Base-by-base conservation (phyloP, 2,888 invertebrate species). In the Dorcus parallelipipedus region DNA sequence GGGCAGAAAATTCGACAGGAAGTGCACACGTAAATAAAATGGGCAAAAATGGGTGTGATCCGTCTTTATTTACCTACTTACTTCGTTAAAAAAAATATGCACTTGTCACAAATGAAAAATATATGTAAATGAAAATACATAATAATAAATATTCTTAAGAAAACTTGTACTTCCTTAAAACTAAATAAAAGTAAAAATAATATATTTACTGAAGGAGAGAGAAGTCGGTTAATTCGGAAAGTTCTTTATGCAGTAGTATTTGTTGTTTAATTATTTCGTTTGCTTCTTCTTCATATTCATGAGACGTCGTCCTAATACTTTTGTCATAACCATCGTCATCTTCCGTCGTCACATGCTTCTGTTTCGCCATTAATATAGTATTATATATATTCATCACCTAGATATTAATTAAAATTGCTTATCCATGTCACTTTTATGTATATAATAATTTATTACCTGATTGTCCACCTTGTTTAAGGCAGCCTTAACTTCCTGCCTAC, bases 341-440 rank as follows among this genome's bases (percentile, higher is more conserved):
- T n/a, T 67, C 65, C 54, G 70, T 83, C 6, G 88, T 86, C 64
- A 90, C 84, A 73, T 93, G 91, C 76, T 93, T 93, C 72, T 91
- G 89, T 68, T 93, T 90, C 1, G 90, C 86, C 38, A 86, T 80
- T 59, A 89, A 82, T 70, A 94, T 86, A 73, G 90, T 90, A 69
- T 93, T 90, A 72, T 94, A 95, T 68, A 90, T 86, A 73, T 95
- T 95, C 74, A 93, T 85, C 59, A 89, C 86, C 78, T 78, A 53
- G 38, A 59, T 54, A 56, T 56, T 9, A 10, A 38, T 40, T 49
- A 54, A 20, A 20, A 9, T 33, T 49, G 38, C 9, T 9, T 38
- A 10, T 33, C 8, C 6, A 4, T 17, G 48, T 10, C 14, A n/a
- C 10, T 38, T n/a, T n/a, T 40, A 10, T n/a, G 8, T 2, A 14